Evolutionary conservation across 2,113 vertebrate genomes (phyloP), one percentile per base, ranked within the genome.

Genomic region (Crotophaga sulcirostris): DNA sequence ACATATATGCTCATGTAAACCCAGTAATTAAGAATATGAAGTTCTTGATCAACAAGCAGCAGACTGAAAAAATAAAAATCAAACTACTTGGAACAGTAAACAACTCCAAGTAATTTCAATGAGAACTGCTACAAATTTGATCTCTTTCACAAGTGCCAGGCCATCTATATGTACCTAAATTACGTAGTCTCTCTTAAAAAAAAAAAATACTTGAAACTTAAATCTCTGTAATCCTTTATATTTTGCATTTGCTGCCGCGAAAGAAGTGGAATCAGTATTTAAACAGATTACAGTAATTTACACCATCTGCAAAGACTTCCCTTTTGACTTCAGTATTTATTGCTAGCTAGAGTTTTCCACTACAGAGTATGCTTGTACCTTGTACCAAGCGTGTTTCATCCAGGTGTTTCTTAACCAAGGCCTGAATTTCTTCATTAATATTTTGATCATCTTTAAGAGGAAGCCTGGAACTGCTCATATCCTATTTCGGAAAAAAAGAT

Each of bases 341-440:
- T 55, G 33, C 15, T 31, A 55, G 33, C 15, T 31, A 55, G 21
- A 70, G n/a, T 44, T 74, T 88, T 64, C 60, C 0, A 0, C 60
- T n/a, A 47, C 31, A 72, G 64, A 59, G 33, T 2, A 10, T 4
- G 20, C 16, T 26, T 38, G 31, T 96, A 98, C 98, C 98, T 98
- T 98, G 97, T 59, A 98, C 94, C 84, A 98, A 96, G 38, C 98
- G 98, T 42, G 97, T 98, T 96, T 98, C 98, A 21, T 98, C 98
- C 14, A 98, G 94, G 58, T 98, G 98, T 40, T 98, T 98, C 92
- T 98, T 97, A 84, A 98, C 97, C 88, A 98, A 91, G 89, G 97
- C 98, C 74, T 98, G 98, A 79, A 98, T 98, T 95, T 98, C 97
- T 92, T 98, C 98, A 96, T 98, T 98, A 93, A 98, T 94, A 52